Conservation (phyloP, 2,797 vertebrate species). For the Parotocinclus haroldoi region DNA sequence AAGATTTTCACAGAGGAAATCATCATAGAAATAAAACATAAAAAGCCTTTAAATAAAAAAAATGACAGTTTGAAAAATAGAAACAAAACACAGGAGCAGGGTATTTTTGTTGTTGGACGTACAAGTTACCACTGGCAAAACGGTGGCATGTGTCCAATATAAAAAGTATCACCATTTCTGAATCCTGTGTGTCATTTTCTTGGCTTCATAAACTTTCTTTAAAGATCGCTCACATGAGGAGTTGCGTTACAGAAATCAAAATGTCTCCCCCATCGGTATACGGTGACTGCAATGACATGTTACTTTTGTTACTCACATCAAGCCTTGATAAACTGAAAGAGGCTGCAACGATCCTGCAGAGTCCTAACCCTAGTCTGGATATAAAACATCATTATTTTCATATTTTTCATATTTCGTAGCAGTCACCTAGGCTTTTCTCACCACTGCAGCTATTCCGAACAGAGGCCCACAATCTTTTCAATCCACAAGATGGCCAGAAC, state of each 20-base stretch:
- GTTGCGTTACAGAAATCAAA: conserved; percentile 12
- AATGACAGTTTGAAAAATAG: conserved; percentile 30
- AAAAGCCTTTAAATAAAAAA: conserved; percentile 42
- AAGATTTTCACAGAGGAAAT: conserved; percentile 48
- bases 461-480: conserved; percentile 10
- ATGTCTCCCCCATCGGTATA: conserved; percentile 40
- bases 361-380: conserved; percentile 25
- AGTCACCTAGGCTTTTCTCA: conserved; percentile 38
- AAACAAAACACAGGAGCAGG: conserved; percentile 42
- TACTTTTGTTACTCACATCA: conserved; percentile 57
- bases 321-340: conserved; percentile 53
- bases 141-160: conserved; percentile 34
- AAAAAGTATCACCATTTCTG: conserved; percentile 27
- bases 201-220: conserved; percentile 16
- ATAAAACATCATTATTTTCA: conserved; percentile 24
- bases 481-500: conserved; percentile 19
- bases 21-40: conserved; percentile 44
- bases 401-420: conserved; percentile 25
- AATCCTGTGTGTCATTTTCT: conserved; percentile 33
- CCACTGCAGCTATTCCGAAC: conserved; percentile 27
- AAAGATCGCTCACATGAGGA: conserved; percentile 22
- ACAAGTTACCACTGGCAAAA: conserved; percentile 33
- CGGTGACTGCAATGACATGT: conserved; percentile 59
- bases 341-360: conserved; percentile 62
- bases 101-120: conserved; percentile 31